These are phyloP conservation scores for Odontamblyopus rebecca DNA, from an alignment of 2,797 vertebrate genomes.

Conservation along the genomic window DNA sequence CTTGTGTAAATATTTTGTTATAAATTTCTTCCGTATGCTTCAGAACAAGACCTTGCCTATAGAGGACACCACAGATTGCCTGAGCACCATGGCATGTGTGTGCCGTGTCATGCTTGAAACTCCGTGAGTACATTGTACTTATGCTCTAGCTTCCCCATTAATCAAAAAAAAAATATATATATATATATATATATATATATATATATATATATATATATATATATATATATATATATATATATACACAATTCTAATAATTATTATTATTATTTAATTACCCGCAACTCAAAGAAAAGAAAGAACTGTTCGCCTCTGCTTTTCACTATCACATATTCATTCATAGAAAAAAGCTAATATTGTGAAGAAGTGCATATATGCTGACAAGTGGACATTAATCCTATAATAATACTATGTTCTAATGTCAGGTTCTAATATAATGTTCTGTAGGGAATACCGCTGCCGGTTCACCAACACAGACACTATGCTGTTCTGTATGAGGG, in stretches of 20 bases:
- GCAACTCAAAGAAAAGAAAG: background rate
- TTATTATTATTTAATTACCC: no score
- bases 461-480: constrained; percentile 93
- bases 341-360: background rate
- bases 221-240: no score
- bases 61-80: constrained; percentile 91
- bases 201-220: no score
- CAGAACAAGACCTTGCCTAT: constrained; percentile 93
- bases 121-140: constrained; percentile 78
- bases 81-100: constrained; percentile 93
- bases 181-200: no score
- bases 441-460: constrained; percentile 86
- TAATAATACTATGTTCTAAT: background rate
- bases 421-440: background rate
- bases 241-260: no score
- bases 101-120: constrained; percentile 93
- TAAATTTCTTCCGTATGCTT: background rate
- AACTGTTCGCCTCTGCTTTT: no score
- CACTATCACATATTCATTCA: constrained; percentile 9
- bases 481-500: constrained; percentile 92
- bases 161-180: no score
- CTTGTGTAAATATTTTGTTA: constrained; percentile 38
- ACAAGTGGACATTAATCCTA: background rate
- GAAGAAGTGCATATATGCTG: background rate
- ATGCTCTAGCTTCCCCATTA: no score